Base-by-base conservation (phyloP, 2,888 invertebrate species). In the Reticulitermes lucifugus region DNA sequence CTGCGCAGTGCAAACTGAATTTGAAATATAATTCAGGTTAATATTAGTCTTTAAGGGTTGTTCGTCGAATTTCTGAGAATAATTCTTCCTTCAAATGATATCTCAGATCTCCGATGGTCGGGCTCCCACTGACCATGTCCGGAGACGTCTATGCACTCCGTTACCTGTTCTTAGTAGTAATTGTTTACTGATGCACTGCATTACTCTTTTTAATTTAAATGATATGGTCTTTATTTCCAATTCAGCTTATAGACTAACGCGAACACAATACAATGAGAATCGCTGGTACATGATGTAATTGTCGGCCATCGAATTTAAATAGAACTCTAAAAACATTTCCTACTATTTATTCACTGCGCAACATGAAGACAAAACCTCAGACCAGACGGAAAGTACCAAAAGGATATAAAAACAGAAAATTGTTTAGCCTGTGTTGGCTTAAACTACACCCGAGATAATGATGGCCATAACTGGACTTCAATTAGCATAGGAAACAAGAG, bases 401-500 rank as follows among this genome's bases (percentile, higher is more conserved):
- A 55, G 55, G 2, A 55, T 18, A 18, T 55, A 18, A 18, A 55
- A 55, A 65, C 7, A 25, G 25, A n/a, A 65, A 65, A 65, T 25
- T 6, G 18, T n/a, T 25, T 25, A n/a, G 10, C 5, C 65, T n/a
- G n/a, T 10, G 9, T 65, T 65, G 65, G n/a, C 14, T 65, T n/a
- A 10, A n/a, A 65, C 65, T 65, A n/a, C 2, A 65, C 10, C 0
- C 1, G n/a, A 65, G 2, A 65, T 25, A 2, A n/a, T 65, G 25
- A 6, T 65, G 25, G 12, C 5, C 65, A n/a, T 65, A 65, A 65
- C 65, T 14, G n/a, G 25, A 5, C 65, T 65, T 65, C 25, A 65
- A 65, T 65, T 65, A 65, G n/a, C 65, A 25, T n/a, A 65, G 65
- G 65, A n/a, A 65, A 65, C 65, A 65, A 65, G n/a, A 65, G 65